Evolutionary conservation across 2,888 invertebrate species (phyloP).

Genomic region (Clitarchus hookeri): DNA sequence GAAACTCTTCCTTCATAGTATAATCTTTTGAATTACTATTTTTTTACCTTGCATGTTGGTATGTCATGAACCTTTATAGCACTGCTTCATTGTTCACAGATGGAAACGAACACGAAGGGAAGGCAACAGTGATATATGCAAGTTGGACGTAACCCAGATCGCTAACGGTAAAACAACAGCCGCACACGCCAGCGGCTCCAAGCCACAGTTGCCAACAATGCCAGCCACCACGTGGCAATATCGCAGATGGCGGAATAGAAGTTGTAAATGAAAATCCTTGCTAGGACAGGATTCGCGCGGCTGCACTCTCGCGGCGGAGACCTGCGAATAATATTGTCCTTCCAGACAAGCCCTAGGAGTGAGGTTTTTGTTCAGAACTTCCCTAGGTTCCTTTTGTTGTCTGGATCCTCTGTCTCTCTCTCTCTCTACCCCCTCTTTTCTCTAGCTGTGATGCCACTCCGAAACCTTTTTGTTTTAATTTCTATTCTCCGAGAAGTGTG

Average conservation of each 20-base stretch:
- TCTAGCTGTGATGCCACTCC: no score
- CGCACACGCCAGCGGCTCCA: not conserved
- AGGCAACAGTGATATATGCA: no score
- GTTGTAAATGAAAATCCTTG: not conserved
- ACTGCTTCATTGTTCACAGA: no score
- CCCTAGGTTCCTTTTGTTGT: not conserved
- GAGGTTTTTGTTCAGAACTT: slow-evolving; percentile 2
- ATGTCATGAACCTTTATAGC: no score
- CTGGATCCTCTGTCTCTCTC: not conserved
- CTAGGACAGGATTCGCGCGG: not conserved
- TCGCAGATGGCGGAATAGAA: not conserved
- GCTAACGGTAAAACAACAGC: no score
- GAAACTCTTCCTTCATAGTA: no score
- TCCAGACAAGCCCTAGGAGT: not conserved
- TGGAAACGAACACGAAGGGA: no score
- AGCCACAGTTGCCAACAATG: not conserved
- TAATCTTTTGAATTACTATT: no score
- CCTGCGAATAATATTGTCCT: not conserved
- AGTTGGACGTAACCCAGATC: no score
- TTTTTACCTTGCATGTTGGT: no score
- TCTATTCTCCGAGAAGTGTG: not conserved
- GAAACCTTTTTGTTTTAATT: not conserved
- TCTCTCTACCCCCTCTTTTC: not conserved
- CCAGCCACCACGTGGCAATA: not conserved
- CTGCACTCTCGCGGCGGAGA: no score